Evolutionary conservation across 2,888 invertebrate species (phyloP).

Genomic region (Anodontia alba): DNA sequence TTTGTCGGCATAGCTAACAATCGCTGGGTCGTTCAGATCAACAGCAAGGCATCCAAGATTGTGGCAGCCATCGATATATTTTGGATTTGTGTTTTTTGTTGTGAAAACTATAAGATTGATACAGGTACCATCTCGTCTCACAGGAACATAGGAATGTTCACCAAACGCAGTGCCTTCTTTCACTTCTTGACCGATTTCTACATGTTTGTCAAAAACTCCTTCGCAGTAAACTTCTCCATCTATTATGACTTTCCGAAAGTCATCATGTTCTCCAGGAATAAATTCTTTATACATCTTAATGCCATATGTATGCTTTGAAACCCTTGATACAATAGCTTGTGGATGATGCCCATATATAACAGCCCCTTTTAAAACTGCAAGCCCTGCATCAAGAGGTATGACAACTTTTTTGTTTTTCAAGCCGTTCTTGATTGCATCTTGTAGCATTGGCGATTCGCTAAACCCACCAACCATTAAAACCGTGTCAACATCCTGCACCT

Average conservation of each 20-base stretch:
- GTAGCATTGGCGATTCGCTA: conserved; percentile 51
- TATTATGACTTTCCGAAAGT: neutral
- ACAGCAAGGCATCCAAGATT: conserved; percentile 31
- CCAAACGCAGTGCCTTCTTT: conserved; percentile 26
- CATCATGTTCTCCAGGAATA: neutral
- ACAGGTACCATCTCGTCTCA: neutral
- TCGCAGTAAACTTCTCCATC: conserved; percentile 21
- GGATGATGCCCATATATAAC: conserved; percentile 58
- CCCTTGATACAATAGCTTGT: conserved; percentile 34
- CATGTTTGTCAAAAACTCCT: conserved; percentile 15
- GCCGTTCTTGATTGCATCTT: conserved; percentile 26
- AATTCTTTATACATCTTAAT: neutral
- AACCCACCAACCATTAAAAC: conserved; percentile 58
- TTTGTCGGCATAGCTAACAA: conserved; percentile 24
- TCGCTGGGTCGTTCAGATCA: conserved; percentile 27
- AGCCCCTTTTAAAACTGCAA: conserved; percentile 56
- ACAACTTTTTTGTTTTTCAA: conserved; percentile 41
- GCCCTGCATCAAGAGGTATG: conserved; percentile 48
- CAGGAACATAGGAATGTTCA: conserved; percentile 34
- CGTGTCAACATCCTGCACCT: conserved; percentile 33
- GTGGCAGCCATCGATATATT: conserved; percentile 39
- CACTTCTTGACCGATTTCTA: conserved; percentile 1
- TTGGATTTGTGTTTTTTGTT: conserved; percentile 31
- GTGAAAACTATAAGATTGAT: conserved; percentile 24
- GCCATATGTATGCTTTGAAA: conserved; percentile 44